Base-by-base conservation (phyloP, 2,797 vertebrate species). In the Mallotus villosus region DNA sequence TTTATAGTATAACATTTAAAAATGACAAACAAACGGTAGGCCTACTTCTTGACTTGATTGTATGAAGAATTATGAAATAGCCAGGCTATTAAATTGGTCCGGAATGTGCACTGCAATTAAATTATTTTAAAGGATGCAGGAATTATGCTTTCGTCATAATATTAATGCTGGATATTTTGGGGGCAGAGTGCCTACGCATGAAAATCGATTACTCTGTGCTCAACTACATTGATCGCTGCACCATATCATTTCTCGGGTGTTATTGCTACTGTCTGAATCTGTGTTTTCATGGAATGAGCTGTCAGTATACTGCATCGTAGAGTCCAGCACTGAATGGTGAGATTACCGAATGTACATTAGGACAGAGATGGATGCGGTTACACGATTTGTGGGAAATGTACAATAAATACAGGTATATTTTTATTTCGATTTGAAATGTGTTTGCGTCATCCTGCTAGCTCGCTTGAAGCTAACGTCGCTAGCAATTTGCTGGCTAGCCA, bases 251-350 rank as follows among this genome's bases (percentile, higher is more conserved):
- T 55, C 16, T 55, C 51, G 51, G 51, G 34, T n/a, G 53, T 73
- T 78, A 82, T 68, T 88, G 34, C 16, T 79, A 46, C 75, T 66
- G 90, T 41, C 91, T 92, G 32, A 25, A 72, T 29, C 64, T 68
- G 75, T 84, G 89, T 93, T 92, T 89, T 92, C 77, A 87, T 84
- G 80, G 84, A 75, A 80, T 81, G 81, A 80, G 74, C 74, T 71
- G 74, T 79, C 73, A 34, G 63, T 41, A 58, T 66, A 16, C 57
- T 16, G 75, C 82, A 24, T 55, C 67, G 85, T 82, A 62, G 80
- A 85, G 80, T 73, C 85, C 77, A 77, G 82, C 87, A 69, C 79
- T 60, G 72, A 84, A 78, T 83, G 79, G 82, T 84, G 87, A 93
- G 92, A 70, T 78, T 74, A 34, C 7, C 32, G 32, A 67, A 68